A percentile compares a stretch with the other conserved stretches of the same genome.
These are phyloP conservation scores for Enteromius viviparus DNA, from an alignment of 2,797 vertebrate genomes.

Conservation along the genomic window DNA sequence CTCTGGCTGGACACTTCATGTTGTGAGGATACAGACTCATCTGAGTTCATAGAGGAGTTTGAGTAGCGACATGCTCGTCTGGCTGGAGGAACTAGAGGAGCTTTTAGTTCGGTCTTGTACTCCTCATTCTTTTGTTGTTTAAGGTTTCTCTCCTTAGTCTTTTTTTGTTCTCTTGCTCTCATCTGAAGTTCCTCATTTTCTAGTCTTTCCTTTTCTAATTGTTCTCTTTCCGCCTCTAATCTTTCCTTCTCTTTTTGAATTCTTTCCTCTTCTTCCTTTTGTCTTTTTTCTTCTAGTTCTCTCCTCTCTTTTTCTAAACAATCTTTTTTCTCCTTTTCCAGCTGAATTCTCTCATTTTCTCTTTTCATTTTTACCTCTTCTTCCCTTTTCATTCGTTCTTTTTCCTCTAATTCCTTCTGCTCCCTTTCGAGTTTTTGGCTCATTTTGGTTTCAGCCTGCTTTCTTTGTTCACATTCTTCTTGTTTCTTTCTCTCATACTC, in stretches of 20 bases:
- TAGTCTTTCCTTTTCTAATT: constrained; percentile 37
- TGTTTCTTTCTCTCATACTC: neutral
- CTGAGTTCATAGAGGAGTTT: constrained; percentile 73
- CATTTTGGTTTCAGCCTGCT: neutral
- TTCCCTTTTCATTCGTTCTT: constrained; percentile 35
- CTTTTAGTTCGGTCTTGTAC: constrained; percentile 14
- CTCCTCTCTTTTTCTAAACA: neutral
- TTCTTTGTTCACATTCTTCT: constrained; percentile 7
- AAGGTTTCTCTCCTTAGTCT: constrained; percentile 16
- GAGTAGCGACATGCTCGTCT: constrained; percentile 74
- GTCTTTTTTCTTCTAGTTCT: neutral
- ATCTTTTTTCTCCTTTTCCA: constrained; percentile 7
- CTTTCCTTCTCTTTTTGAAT: constrained; percentile 36
- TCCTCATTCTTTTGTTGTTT: neutral
- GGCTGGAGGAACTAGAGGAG: constrained; percentile 46
- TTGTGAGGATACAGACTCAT: constrained; percentile 65
- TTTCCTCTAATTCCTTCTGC: constrained; percentile 20
- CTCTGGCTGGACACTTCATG: constrained; percentile 49
- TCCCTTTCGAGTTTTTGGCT: constrained; percentile 9
- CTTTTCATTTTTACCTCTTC: constrained; percentile 16
- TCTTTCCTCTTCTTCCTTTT: constrained; percentile 36
- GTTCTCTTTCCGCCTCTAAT: constrained; percentile 8
- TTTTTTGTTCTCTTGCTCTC: constrained; percentile 16
- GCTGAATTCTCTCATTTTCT: constrained; percentile 14
- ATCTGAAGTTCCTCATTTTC: constrained; percentile 22